Evolutionary conservation across 1,140 invertebrate genomes (phyloP).

Genomic region (Trachymyrmex cornetzi): DNA sequence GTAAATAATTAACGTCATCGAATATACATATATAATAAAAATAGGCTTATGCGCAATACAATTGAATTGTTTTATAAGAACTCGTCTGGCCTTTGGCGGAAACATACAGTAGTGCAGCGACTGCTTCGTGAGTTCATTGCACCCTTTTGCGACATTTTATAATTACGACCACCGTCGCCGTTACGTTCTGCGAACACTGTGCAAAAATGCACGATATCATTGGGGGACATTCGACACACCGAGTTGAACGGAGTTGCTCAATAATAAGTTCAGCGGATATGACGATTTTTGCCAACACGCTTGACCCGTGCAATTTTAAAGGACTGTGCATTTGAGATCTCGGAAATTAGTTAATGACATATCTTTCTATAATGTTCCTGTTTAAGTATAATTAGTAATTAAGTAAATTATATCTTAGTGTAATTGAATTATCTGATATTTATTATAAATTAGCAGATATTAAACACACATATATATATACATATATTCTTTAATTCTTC

Average conservation of each 20-base stretch:
- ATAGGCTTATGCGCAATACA: neutral
- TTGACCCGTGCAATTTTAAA: slow-evolving; percentile 36
- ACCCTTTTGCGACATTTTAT: slow-evolving; percentile 81
- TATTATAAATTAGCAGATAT: neutral
- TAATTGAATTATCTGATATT: slow-evolving; percentile 5
- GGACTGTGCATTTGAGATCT: neutral
- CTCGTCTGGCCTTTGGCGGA: slow-evolving; percentile 65
- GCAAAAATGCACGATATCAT: slow-evolving; percentile 81
- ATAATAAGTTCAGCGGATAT: slow-evolving; percentile 63
- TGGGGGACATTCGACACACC: slow-evolving; percentile 81
- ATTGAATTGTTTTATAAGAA: slow-evolving; percentile 68
- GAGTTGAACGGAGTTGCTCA: slow-evolving; percentile 56
- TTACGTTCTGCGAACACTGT: slow-evolving; percentile 77
- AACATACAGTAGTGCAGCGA: slow-evolving; percentile 39
- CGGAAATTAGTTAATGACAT: neutral
- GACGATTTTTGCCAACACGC: slow-evolving; percentile 58
- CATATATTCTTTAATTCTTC: neutral
- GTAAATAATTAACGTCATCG: neutral
- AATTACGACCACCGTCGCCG: slow-evolving; percentile 77
- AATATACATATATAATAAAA: neutral
- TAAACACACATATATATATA: too few species aligned
- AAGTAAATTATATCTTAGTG: too few species aligned
- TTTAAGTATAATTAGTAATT: neutral
- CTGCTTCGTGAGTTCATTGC: slow-evolving; percentile 78
- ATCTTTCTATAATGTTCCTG: neutral